A percentile compares a stretch with the other conserved stretches of the same genome.
These are phyloP conservation scores for Ceriagrion tenellum DNA, from an alignment of 2,888 invertebrate species.

Conservation along the genomic window DNA sequence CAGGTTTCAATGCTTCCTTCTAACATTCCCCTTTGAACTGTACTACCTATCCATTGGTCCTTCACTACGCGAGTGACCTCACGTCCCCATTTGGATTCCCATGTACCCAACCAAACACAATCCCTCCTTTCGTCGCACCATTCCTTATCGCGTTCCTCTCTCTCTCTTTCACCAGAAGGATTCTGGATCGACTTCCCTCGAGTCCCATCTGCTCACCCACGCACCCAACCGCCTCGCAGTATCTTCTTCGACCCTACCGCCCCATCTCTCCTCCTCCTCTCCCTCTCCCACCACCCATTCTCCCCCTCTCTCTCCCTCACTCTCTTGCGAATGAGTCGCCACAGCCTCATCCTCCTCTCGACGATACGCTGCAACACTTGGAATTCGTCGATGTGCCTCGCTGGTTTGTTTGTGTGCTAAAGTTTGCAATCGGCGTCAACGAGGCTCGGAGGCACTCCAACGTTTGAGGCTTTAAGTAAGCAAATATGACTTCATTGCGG, in stretches of 20 bases:
- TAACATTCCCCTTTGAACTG: neutral
- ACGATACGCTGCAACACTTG: conserved; percentile 10
- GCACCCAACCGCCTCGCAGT: neutral
- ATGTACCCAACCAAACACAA: neutral
- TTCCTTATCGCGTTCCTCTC: neutral
- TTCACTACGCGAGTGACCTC: no score
- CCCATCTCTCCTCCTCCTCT: neutral
- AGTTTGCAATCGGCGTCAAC: neutral
- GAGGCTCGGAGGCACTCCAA: neutral
- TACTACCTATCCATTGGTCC: no score
- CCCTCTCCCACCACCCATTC: neutral
- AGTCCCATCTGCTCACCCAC: no score
- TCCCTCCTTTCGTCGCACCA: neutral
- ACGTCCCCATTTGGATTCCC: neutral
- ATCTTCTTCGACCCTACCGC: neutral
- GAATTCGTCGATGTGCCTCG: conserved; percentile 8
- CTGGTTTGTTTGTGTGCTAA: neutral
- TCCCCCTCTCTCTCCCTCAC: neutral
- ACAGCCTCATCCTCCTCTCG: no score
- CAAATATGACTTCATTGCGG: conserved; percentile 10
- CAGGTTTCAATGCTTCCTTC: neutral
- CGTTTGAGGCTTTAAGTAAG: neutral
- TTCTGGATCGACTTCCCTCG: no score
- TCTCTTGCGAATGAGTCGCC: no score
- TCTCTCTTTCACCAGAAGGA: neutral